Evolutionary conservation across 2,888 invertebrate species (phyloP), one percentile per base, ranked within the genome.

Genomic region (Copidosoma aretas): DNA sequence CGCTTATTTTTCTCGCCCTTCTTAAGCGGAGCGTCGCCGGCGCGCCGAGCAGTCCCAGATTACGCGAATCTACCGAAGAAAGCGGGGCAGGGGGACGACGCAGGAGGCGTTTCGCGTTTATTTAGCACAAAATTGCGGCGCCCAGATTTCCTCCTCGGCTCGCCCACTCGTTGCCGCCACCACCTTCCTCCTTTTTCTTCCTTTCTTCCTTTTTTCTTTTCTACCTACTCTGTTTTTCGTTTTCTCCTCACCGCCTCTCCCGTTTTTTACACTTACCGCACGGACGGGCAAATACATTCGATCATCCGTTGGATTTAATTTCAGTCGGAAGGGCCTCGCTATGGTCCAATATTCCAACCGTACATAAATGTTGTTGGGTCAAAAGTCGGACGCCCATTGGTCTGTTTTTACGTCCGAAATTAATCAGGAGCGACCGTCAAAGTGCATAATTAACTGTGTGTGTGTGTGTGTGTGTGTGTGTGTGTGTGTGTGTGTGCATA

Each of bases 101-200:
- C 32, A 32, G 4, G 32, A 32, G 32, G 67, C 51, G 25, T 67
- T 67, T 67, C 51, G 62, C 62, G 58, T 62, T 67, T 67, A 67
- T 67, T 62, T 56, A 68, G 68, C 57, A 60, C 56, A 60, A 49
- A 60, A 68, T 68, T 64, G 60, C 51, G 41, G 12, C 59, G 46
- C 62, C 53, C 22, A 58, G 58, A 68, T 64, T 63, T 68, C 43
- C 49, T 57, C 32, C 49, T 57, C 10, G 19, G 21, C 19, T 52
- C 21, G n/a, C n/a, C 43, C 21, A 21, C 19, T 53, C 25, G 32
- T 52, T 39, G n/a, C 8, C 24, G 39, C 25, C 2, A 46, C n/a
- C 43, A 15, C 43, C 52, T 39, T 57, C 12, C 14, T 41, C 17
- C 17, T 41, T 32, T 39, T 24, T 17, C 12, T 46, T 46, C 12